Evolutionary conservation across 2,888 invertebrate genomes (phyloP).

Genomic region (Polia nebulosa): DNA sequence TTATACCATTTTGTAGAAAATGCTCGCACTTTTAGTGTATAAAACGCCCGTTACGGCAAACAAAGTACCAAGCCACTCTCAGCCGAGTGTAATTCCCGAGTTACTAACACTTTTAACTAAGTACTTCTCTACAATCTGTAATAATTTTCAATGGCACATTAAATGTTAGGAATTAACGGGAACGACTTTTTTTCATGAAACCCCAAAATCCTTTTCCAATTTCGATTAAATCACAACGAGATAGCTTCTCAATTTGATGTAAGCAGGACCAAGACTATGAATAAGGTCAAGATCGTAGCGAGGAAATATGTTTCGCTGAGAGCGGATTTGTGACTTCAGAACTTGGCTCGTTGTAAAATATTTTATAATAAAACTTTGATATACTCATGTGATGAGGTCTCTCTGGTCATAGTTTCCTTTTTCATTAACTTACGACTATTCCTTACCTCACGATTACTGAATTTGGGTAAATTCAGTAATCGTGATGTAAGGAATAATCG

Average conservation of each 20-base stretch:
- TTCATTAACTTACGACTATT: neutral
- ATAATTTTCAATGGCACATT: conserved; percentile 39
- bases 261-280: conserved; percentile 42
- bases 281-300: conserved; percentile 31
- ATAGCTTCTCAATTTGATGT: conserved; percentile 20
- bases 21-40: conserved; percentile 47
- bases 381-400: neutral
- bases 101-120: conserved; percentile 53
- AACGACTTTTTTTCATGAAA: conserved; percentile 2
- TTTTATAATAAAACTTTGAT: conserved; percentile 14
- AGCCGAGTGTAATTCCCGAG: conserved; percentile 42
- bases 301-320: conserved; percentile 23
- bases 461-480: too few species aligned
- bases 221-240: conserved; percentile 45
- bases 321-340: conserved; percentile 20
- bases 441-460: neutral
- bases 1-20: conserved; percentile 51
- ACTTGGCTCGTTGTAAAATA: conserved; percentile 18
- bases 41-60: conserved; percentile 52
- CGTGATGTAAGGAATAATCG: too few species aligned
- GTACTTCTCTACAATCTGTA: conserved; percentile 48
- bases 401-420: neutral
- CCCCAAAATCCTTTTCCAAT: conserved; percentile 40
- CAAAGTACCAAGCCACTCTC: conserved; percentile 42
- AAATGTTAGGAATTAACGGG: conserved; percentile 21